Evolutionary conservation across 2,888 invertebrate species (phyloP), one percentile per base, ranked within the genome.

Genomic region (Aphidoletes aphidimyza): DNA sequence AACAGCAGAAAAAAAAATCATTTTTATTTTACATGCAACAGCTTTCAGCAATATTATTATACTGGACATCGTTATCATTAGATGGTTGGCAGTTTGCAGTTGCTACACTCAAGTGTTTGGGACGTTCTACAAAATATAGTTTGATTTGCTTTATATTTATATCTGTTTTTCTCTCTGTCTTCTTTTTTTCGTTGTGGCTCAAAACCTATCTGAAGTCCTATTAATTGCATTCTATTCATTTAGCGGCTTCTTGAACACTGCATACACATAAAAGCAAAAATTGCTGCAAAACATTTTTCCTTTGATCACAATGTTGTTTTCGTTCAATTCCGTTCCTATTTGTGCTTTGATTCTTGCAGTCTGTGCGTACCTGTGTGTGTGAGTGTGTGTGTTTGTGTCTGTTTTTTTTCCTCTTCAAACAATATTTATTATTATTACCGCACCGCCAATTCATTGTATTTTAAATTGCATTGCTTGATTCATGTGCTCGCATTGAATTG

Each of bases 31-130:
- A 14, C 26, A 26, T 54, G 54, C 8, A 69, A 69, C 69, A 69
- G 69, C 69, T 69, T 69, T 69, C 69, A 69, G 69, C 69, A 69
- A 69, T 69, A 69, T 69, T 69, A 69, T 69, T 69, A 69, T 69
- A 30, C 30, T 69, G 69, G 34, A 69, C 69, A 69, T 69, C 69
- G 69, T 69, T 69, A 69, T 69, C 69, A 69, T 69, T 69, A 69
- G 34, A 69, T 69, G 69, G n/a, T 54, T 54, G 54, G 54, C 54
- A 54, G 54, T 54, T 22, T 14, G 34, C 69, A 14, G 30, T 30
- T 14, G 30, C 30, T 17, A n/a, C n/a, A 69, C 17, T 69, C 69
- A 69, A 69, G 69, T 69, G 69, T 69, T 69, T 69, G 69, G 34
- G 30, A 30, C 30, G 69, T 30, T n/a, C 22, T 54, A n/a, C n/a